phyloP scores from a whole-genome alignment of 2,888 invertebrate species.

The Metopia argyrocephala region DNA sequence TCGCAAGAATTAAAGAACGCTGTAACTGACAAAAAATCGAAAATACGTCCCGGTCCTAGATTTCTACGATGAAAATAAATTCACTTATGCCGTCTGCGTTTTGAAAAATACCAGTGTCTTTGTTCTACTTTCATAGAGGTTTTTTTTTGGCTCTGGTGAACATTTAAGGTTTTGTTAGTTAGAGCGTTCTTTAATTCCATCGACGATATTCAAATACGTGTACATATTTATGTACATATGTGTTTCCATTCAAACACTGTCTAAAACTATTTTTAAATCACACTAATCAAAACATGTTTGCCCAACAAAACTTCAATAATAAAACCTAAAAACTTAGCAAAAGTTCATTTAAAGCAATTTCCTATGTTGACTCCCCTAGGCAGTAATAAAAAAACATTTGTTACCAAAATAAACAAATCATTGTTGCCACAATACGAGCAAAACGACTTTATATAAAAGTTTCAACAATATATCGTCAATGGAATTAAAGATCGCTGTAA shows the following conservation, averaged over 20 bases:
- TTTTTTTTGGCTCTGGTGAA: too few species aligned
- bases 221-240: too few species aligned
- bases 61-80: too few species aligned
- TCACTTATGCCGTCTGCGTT: too few species aligned
- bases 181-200: too few species aligned
- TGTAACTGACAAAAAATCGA: too few species aligned
- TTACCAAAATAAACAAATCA: constrained; percentile 53
- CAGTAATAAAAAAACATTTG: constrained; percentile 15
- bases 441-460: background rate
- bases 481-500: background rate
- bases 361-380: constrained; percentile 11
- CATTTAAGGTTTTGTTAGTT: too few species aligned
- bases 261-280: background rate
- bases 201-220: too few species aligned
- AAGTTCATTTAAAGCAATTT: constrained; percentile 13
- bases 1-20: too few species aligned
- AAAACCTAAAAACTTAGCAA: background rate
- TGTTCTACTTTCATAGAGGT: too few species aligned
- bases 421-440: constrained; percentile 38
- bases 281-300: background rate
- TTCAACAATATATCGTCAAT: background rate
- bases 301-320: background rate
- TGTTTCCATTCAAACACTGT: background rate
- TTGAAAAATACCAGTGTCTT: too few species aligned
- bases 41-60: too few species aligned